Evolutionary conservation across 2,113 vertebrate species (phyloP), one percentile per base, ranked within the genome.

Genomic region (Gymnogyps californianus): DNA sequence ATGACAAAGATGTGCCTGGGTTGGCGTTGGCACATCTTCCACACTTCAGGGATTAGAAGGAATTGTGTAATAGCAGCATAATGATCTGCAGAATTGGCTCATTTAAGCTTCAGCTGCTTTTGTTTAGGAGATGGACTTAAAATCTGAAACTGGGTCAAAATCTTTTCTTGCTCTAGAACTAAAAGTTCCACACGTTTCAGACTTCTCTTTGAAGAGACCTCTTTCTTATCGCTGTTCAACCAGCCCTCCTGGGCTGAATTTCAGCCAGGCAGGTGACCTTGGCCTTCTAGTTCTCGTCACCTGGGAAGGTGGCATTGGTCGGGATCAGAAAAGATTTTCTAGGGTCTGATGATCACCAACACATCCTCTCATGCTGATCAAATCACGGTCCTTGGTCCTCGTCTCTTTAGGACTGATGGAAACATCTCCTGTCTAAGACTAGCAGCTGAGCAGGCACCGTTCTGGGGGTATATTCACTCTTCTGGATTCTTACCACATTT

Each of bases 101-200:
- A 61, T 95, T 96, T 97, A 80, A 96, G 88, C 82, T 93, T 96
- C 95, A 97, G 96, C 96, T 97, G 96, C 94, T 97, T 97, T 97
- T 95, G 94, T 95, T 97, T 97, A 97, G 65, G 79, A 90, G 82
- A 86, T 90, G 79, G 94, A 80, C 89, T 86, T 92, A 93, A 93
- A 94, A 80, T 96, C 71, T 90, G 84, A 97, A 97, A 94, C 79
- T 95, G 96, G 94, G 93, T 97, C 94, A 96, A 83, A 96, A 96
- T 97, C 76, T 95, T 88, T 83, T 59, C 72, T 76, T 95, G 75
- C 51, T 94, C 75, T 88, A 93, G 93, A 95, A 86, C 87, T 74
- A 31, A 59, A 88, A 89, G 92, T 93, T 85, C 61, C 40, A 42
- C 78, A 32, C 1, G 0, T 85, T 93, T 96, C 57, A 86, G 36